Conservation (phyloP, 2,113 vertebrate species). For the Notothenia rossii region DNA sequence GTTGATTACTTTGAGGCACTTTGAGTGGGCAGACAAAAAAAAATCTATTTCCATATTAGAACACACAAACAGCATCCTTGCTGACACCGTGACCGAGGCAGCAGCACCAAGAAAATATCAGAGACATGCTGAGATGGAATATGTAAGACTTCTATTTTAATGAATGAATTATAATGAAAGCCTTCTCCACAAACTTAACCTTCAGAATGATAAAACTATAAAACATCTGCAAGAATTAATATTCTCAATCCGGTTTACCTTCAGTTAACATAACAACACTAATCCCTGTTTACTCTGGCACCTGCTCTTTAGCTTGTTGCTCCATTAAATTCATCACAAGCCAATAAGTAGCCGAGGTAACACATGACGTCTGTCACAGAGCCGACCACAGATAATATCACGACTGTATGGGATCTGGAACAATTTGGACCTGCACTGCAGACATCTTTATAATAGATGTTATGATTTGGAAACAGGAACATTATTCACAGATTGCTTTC, state of each 20-base stretch:
- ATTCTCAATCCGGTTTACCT: slow-evolving; percentile 20
- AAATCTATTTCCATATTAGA: slow-evolving; percentile 72
- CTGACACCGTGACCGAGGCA: slow-evolving; percentile 80
- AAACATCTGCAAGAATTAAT: slow-evolving; percentile 15
- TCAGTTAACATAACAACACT: slow-evolving; percentile 1
- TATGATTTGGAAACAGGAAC: not conserved
- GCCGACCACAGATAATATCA: not conserved
- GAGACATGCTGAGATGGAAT: slow-evolving; percentile 82
- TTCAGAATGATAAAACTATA: slow-evolving; percentile 10
- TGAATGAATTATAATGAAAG: not conserved
- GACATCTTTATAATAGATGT: not conserved
- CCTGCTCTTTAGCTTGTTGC: slow-evolving; percentile 29
- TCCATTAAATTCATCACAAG: slow-evolving; percentile 6
- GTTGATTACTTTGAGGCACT: slow-evolving; percentile 56
- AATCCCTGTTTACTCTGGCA: slow-evolving; percentile 5
- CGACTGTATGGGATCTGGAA: not conserved
- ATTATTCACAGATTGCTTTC: not conserved
- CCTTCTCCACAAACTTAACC: slow-evolving; percentile 9
- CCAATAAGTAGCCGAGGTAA: slow-evolving; percentile 6
- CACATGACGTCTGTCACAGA: not conserved
- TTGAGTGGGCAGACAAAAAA: slow-evolving; percentile 56
- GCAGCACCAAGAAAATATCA: slow-evolving; percentile 67
- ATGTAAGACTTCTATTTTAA: not conserved
- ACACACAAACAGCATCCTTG: slow-evolving; percentile 86
- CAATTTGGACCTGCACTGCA: not conserved